These are phyloP conservation scores for Ascaphus truei DNA, from an alignment of 2,113 vertebrate species.

Conservation along the genomic window DNA sequence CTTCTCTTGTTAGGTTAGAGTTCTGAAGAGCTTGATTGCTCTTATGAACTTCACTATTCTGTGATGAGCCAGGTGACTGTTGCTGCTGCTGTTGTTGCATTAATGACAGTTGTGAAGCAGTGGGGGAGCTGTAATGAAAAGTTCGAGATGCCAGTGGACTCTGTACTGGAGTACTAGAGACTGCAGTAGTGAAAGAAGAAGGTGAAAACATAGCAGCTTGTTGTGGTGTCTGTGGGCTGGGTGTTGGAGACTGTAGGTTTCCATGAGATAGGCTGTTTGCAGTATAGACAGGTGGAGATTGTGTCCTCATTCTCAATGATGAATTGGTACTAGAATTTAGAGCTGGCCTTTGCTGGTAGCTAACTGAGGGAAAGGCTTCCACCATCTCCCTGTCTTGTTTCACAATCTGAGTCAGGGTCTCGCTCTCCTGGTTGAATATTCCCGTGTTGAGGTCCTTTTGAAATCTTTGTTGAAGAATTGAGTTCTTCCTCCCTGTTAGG, in stretches of 20 bases:
- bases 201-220: constrained; percentile 81
- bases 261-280: constrained; percentile 72
- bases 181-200: constrained; percentile 81
- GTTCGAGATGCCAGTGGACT: constrained; percentile 84
- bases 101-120: constrained; percentile 87
- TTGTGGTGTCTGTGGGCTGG: constrained; percentile 70
- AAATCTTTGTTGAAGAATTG: constrained; percentile 94
- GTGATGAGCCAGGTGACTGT: constrained; percentile 64
- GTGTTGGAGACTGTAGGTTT: constrained; percentile 75
- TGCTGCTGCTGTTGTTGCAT: constrained; percentile 70
- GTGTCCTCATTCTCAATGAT: constrained; percentile 72
- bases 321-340: constrained; percentile 74
- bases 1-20: constrained; percentile 82
- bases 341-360: constrained; percentile 71
- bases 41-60: constrained; percentile 81
- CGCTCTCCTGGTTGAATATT: constrained; percentile 98
- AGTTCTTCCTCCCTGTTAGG: constrained; percentile 93
- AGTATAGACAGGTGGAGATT: constrained; percentile 74
- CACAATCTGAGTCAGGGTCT: constrained; percentile 97
- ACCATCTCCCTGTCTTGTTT: constrained; percentile 97
- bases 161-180: constrained; percentile 85
- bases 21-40: constrained; percentile 87
- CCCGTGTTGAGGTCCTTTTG: constrained; percentile 97
- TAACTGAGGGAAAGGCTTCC: constrained; percentile 77
- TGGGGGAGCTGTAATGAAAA: constrained; percentile 89